phyloP scores from a whole-genome alignment of 2,888 invertebrate species.

The Helleia helle region DNA sequence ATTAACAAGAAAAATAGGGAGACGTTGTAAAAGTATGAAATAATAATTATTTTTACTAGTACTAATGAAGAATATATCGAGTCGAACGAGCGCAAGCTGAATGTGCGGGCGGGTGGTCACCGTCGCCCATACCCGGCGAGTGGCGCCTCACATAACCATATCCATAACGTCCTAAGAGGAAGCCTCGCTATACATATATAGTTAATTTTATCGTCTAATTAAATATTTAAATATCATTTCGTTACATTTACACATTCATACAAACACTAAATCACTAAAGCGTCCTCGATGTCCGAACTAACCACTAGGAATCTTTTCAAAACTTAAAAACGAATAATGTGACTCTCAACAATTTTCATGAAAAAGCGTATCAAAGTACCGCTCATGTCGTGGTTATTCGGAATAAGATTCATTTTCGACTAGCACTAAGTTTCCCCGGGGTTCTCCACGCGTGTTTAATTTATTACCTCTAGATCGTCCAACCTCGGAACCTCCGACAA shows the following conservation, averaged over 20 bases:
- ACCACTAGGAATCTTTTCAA: conserved; percentile 30
- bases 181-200: conserved; percentile 67
- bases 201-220: conserved; percentile 42
- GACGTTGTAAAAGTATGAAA: too few relatives aligned
- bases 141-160: conserved; percentile 60
- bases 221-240: conserved; percentile 56
- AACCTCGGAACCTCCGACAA: not conserved
- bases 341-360: conserved; percentile 31
- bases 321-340: conserved; percentile 30
- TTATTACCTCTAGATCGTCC: too few relatives aligned
- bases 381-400: conserved; percentile 26
- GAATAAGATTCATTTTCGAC: conserved; percentile 61
- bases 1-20: too few relatives aligned
- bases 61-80: too few relatives aligned
- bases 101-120: too few relatives aligned
- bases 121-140: too few relatives aligned
- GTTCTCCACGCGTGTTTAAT: not conserved
- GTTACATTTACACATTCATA: conserved; percentile 65
- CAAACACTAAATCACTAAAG: conserved; percentile 55
- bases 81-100: too few relatives aligned
- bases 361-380: conserved; percentile 31
- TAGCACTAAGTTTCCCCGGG: conserved; percentile 31
- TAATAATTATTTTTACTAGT: too few relatives aligned
- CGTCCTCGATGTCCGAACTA: conserved; percentile 56
- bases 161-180: conserved; percentile 69